These are phyloP conservation scores for Pseudopleuronectes americanus DNA, from an alignment of 2,797 vertebrate species.

Conservation along the genomic window DNA sequence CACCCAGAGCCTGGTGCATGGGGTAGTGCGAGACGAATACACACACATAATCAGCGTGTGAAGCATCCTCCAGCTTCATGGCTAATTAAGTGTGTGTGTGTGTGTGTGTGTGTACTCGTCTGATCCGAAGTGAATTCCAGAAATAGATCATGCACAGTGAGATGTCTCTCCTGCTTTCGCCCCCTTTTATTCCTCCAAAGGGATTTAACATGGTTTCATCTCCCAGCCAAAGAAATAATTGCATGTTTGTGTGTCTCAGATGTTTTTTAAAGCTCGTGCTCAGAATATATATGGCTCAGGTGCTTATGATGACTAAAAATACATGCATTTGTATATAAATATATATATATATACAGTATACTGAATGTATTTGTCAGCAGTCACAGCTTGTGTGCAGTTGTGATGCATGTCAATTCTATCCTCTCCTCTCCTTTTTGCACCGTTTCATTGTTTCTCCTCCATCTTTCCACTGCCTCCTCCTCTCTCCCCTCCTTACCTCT, in stretches of 20 bases:
- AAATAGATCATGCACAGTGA: slow-evolving; percentile 76
- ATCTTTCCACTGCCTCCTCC: slow-evolving; percentile 28
- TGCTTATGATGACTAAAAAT: slow-evolving; percentile 56
- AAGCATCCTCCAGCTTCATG: slow-evolving; percentile 60
- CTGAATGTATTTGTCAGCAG: slow-evolving; percentile 10
- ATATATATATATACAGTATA: too few species aligned
- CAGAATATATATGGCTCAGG: slow-evolving; percentile 47
- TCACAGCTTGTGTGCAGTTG: slow-evolving; percentile 17
- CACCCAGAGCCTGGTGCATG: slow-evolving; percentile 50
- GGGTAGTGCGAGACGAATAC: slow-evolving; percentile 56
- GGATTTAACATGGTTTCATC: slow-evolving; percentile 73
- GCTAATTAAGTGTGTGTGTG: slow-evolving; percentile 70
- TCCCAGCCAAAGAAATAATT: slow-evolving; percentile 66
- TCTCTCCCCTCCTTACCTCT: slow-evolving; percentile 51
- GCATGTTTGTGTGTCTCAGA: slow-evolving; percentile 60
- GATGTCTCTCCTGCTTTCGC: slow-evolving; percentile 64
- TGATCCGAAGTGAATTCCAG: slow-evolving; percentile 75
- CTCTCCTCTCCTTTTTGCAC: slow-evolving; percentile 34
- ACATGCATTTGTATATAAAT: neutral
- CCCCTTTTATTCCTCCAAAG: slow-evolving; percentile 67
- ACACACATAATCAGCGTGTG: slow-evolving; percentile 32
- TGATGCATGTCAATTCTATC: slow-evolving; percentile 44
- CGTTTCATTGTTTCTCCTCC: slow-evolving; percentile 55
- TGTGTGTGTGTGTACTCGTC: slow-evolving; percentile 44
- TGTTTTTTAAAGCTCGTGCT: slow-evolving; percentile 36